Evolutionary conservation across 2,113 vertebrate species (phyloP).

Genomic region (Motacilla tschutschensis): DNA sequence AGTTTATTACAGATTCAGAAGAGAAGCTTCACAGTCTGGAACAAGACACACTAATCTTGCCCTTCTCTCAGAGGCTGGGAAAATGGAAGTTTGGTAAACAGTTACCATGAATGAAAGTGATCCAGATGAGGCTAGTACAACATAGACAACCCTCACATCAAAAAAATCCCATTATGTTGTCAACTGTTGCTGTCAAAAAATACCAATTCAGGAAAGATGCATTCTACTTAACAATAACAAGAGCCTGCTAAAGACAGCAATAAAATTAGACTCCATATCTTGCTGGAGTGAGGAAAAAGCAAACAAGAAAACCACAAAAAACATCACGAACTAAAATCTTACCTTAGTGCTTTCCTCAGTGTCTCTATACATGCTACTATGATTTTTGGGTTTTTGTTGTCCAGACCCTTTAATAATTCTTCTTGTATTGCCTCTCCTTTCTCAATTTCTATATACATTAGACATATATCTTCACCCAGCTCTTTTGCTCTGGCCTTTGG

Average conservation of each 20-base stretch:
- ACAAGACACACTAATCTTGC: neutral
- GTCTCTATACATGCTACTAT: conserved; percentile 92
- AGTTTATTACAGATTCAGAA: neutral
- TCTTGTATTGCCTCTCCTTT: conserved; percentile 93
- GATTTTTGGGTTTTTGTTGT: conserved; percentile 97
- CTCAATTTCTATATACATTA: conserved; percentile 96
- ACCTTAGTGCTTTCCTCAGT: conserved; percentile 90
- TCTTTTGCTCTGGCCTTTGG: conserved; percentile 97
- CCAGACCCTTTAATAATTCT: conserved; percentile 92
- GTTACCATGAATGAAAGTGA: neutral
- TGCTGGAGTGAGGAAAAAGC: neutral
- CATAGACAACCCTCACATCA: neutral
- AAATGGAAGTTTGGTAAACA: neutral
- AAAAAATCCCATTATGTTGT: neutral
- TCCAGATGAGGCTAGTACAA: neutral
- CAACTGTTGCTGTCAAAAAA: neutral
- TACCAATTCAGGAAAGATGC: neutral
- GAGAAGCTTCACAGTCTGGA: neutral
- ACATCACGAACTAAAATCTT: neutral
- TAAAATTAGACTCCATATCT: neutral
- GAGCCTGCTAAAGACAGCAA: neutral
- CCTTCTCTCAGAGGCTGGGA: neutral
- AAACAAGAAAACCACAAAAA: neutral
- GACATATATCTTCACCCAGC: conserved; percentile 89
- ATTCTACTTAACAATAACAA: neutral